A percentile compares a stretch with the other conserved stretches of the same genome.
Evolutionary conservation across 2,113 vertebrate genomes (phyloP).

Genomic region (Coregonus clupeaformis): DNA sequence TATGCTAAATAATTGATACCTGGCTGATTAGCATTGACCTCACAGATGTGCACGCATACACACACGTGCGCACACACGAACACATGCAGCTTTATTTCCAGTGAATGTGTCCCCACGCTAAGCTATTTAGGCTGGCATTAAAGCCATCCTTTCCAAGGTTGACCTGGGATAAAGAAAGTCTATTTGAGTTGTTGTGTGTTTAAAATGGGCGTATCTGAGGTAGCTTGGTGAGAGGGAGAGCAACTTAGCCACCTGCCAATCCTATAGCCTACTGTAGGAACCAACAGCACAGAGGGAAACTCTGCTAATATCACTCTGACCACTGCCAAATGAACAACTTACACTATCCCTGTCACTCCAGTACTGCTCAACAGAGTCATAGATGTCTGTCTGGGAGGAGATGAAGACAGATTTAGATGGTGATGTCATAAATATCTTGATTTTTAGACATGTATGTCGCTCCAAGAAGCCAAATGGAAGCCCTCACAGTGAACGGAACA

Average conservation of each 20-base stretch:
- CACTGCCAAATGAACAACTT: background rate
- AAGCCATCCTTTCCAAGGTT: constrained; percentile 50
- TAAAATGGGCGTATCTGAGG: background rate
- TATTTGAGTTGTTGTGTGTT: background rate
- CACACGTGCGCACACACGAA: background rate
- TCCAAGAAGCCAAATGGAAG: too few relatives aligned
- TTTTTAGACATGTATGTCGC: too few relatives aligned
- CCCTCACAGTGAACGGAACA: too few relatives aligned
- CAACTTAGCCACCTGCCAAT: background rate
- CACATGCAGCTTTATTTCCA: constrained; percentile 10
- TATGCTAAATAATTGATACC: constrained; percentile 22
- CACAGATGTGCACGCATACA: constrained; percentile 14
- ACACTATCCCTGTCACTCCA: too few relatives aligned
- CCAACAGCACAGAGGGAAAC: too few relatives aligned
- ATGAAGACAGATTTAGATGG: constrained; percentile 16
- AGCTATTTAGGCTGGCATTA: constrained; percentile 47
- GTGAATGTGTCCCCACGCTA: constrained; percentile 1
- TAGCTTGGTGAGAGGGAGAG: background rate
- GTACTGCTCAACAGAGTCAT: too few relatives aligned
- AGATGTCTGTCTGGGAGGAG: too few relatives aligned
- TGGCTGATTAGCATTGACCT: constrained; percentile 6
- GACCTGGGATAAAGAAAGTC: constrained; percentile 28
- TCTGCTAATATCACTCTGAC: background rate
- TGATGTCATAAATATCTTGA: constrained; percentile 22
- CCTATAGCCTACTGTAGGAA: too few relatives aligned